Conservation (phyloP, 2,797 vertebrate species). For the Eulemur rubriventer region DNA sequence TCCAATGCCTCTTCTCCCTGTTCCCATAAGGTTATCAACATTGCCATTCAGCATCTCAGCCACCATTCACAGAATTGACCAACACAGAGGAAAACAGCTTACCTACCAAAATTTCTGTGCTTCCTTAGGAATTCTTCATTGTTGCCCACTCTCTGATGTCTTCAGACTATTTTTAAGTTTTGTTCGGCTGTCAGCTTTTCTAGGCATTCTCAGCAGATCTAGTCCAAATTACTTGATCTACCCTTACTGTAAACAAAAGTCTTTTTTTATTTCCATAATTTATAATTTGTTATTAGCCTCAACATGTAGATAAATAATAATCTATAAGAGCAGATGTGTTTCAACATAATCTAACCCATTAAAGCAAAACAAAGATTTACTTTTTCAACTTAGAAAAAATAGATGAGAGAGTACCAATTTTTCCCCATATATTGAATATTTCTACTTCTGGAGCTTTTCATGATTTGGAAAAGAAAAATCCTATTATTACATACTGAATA, state of each 20-base stretch:
- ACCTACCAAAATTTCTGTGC: not conserved
- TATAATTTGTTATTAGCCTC: not conserved
- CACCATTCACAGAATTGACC: not conserved
- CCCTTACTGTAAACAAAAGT: not conserved
- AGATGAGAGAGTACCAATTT: not conserved
- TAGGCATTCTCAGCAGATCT: not conserved
- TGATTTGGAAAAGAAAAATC: slow-evolving; percentile 43
- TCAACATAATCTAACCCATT: slow-evolving; percentile 24
- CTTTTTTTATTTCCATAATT: slow-evolving; percentile 1
- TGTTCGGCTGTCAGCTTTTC: slow-evolving; percentile 17
- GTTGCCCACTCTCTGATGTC: not conserved
- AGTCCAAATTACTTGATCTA: not conserved
- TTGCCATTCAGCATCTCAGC: not conserved
- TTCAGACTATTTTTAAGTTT: not conserved
- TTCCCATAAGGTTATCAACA: not conserved
- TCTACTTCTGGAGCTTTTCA: not conserved
- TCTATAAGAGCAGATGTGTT: not conserved
- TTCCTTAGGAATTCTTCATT: not conserved
- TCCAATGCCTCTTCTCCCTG: not conserved
- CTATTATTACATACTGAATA: not conserved
- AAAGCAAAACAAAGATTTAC: slow-evolving; percentile 41
- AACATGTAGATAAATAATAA: not conserved
- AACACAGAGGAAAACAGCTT: not conserved
- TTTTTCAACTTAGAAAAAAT: slow-evolving; percentile 26
- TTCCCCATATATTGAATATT: not conserved